Conservation (phyloP, 2,797 vertebrate genomes). For the Acanthurus lineatus region DNA sequence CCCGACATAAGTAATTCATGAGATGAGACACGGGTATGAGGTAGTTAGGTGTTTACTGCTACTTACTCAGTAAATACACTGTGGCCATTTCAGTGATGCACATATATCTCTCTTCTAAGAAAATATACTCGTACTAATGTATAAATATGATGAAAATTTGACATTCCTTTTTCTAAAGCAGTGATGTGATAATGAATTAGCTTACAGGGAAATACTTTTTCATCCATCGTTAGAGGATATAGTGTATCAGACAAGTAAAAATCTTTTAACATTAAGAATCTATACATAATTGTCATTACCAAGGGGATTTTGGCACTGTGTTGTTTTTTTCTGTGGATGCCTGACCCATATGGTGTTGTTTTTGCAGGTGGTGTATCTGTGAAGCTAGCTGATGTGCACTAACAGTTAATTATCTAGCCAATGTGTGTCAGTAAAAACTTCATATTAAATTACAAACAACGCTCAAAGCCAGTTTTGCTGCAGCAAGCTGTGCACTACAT, state of each 20-base stretch:
- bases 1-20: not conserved
- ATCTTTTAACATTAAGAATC: slow-evolving; percentile 37
- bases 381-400: not conserved
- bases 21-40: not conserved
- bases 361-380: slow-evolving; percentile 2
- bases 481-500: not conserved
- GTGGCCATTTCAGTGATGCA: slow-evolving; percentile 5
- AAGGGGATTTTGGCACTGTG: not conserved
- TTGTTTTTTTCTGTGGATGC: not conserved
- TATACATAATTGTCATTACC: slow-evolving; percentile 3
- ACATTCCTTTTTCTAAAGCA: slow-evolving; percentile 33
- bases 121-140: not conserved
- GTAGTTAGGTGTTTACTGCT: slow-evolving; percentile 17
- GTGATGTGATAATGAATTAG: slow-evolving; percentile 36
- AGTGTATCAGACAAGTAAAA: slow-evolving; percentile 23
- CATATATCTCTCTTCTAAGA: slow-evolving; percentile 1
- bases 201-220: slow-evolving; percentile 23
- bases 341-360: not conserved
- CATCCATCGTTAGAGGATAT: slow-evolving; percentile 26
- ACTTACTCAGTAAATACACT: slow-evolving; percentile 25
- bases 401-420: not conserved
- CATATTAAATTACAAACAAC: not conserved
- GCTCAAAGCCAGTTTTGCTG: not conserved
- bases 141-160: slow-evolving; percentile 38
- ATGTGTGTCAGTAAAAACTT: not conserved